Evolutionary conservation across 2,888 invertebrate genomes (phyloP).

Genomic region (Sabatieria punctata): DNA sequence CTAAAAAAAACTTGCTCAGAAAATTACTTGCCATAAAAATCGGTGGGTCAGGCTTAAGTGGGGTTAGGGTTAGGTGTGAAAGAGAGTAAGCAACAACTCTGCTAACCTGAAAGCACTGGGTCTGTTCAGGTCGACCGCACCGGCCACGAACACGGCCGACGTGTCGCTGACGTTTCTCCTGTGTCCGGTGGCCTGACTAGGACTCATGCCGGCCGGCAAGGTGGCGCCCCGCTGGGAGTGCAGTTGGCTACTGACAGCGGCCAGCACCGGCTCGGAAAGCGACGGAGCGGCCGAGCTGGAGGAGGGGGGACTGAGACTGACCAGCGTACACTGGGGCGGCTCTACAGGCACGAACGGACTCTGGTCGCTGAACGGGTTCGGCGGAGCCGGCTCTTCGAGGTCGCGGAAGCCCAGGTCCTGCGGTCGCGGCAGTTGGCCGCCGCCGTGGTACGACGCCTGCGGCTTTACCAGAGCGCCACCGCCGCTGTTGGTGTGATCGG

Average conservation of each 20-base stretch:
- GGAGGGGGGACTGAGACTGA: conserved; percentile 14
- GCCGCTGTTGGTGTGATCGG: neutral
- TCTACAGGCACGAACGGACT: conserved; percentile 6
- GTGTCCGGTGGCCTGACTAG: conserved; percentile 19
- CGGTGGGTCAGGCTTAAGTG: too few relatives aligned
- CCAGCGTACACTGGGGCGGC: conserved; percentile 5
- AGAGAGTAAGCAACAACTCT: too few relatives aligned
- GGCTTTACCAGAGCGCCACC: too few relatives aligned
- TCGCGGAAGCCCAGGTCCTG: neutral
- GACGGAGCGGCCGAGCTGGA: too few relatives aligned
- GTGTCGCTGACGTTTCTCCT: conserved; percentile 35
- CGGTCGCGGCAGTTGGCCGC: neutral
- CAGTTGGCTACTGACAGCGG: neutral
- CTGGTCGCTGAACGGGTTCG: neutral
- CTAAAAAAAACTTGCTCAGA: too few relatives aligned
- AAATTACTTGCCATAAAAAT: too few relatives aligned
- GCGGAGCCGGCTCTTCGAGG: neutral
- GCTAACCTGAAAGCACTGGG: conserved; percentile 30
- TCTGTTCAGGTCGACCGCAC: conserved; percentile 9
- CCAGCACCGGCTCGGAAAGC: neutral
- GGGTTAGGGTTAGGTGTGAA: too few relatives aligned
- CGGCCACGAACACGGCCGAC: conserved; percentile 9
- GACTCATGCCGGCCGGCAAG: conserved; percentile 9
- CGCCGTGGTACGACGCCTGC: neutral
- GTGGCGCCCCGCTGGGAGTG: neutral